Conservation (phyloP, 2,797 vertebrate species). For the Macropodus opercularis region DNA sequence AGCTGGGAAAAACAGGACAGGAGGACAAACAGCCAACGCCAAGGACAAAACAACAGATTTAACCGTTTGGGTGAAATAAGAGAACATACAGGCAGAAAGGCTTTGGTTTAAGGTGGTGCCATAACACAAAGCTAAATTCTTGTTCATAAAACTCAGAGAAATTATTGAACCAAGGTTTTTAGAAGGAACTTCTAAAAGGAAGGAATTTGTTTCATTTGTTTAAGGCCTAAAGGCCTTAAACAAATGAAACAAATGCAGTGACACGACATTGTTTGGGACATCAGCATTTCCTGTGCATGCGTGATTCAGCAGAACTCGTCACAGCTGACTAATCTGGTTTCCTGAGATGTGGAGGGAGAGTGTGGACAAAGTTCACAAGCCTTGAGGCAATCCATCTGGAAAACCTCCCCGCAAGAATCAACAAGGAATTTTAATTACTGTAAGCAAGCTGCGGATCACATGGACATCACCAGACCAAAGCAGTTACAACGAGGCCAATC, state of each 20-base stretch:
- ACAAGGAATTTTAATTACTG: conserved; percentile 1
- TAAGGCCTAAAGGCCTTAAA: background rate
- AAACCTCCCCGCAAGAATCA: background rate
- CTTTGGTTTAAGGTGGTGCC: background rate
- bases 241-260: no score
- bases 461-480: background rate
- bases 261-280: no score
- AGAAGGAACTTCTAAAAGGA: no score
- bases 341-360: no score
- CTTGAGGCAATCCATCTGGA: background rate
- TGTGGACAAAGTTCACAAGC: conserved; percentile 5
- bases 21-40: conserved; percentile 8
- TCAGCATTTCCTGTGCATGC: conserved; percentile 13
- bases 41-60: conserved; percentile 7
- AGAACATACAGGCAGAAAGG: background rate
- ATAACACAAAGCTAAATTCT: no score
- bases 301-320: background rate
- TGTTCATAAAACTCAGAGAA: background rate
- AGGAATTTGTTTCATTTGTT: no score
- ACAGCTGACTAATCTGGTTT: background rate
- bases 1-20: conserved; percentile 7
- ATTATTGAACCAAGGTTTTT: background rate
- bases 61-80: background rate
- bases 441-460: background rate
- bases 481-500: background rate